Conservation (phyloP, 2,113 vertebrate genomes). For the Neofelis nebulosa region DNA sequence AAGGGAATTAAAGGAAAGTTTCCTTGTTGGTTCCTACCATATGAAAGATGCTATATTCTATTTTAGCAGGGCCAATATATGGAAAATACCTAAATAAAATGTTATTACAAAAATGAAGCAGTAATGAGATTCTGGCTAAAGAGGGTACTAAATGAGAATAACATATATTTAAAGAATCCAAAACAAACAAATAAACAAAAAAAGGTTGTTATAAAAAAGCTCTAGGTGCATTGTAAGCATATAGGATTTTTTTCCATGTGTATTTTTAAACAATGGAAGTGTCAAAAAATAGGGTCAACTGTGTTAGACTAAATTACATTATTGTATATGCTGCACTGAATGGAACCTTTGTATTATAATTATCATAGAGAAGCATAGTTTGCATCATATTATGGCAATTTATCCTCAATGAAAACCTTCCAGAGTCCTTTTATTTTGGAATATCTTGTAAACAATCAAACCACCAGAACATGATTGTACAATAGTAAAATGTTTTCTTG, state of each 20-base stretch:
- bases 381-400: constrained; percentile 89
- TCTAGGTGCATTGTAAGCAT: constrained; percentile 90
- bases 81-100: constrained; percentile 94
- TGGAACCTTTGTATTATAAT: constrained; percentile 87
- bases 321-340: constrained; percentile 85
- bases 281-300: constrained; percentile 88
- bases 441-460: constrained; percentile 90
- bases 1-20: constrained; percentile 89
- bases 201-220: constrained; percentile 89
- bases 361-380: constrained; percentile 86
- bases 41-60: constrained; percentile 91
- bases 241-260: constrained; percentile 86
- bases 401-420: constrained; percentile 86
- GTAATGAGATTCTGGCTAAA: constrained; percentile 94
- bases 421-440: constrained; percentile 85
- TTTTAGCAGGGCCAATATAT: constrained; percentile 94
- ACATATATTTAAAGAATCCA: constrained; percentile 89
- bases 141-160: constrained; percentile 92
- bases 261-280: constrained; percentile 89
- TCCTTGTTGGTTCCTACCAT: constrained; percentile 88
- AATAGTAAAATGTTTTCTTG: constrained; percentile 88
- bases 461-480: constrained; percentile 93
- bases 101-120: constrained; percentile 94
- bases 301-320: constrained; percentile 88
- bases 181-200: constrained; percentile 83